Conservation (phyloP, 1,140 invertebrate genomes). For the Lethocerus indicus region DNA sequence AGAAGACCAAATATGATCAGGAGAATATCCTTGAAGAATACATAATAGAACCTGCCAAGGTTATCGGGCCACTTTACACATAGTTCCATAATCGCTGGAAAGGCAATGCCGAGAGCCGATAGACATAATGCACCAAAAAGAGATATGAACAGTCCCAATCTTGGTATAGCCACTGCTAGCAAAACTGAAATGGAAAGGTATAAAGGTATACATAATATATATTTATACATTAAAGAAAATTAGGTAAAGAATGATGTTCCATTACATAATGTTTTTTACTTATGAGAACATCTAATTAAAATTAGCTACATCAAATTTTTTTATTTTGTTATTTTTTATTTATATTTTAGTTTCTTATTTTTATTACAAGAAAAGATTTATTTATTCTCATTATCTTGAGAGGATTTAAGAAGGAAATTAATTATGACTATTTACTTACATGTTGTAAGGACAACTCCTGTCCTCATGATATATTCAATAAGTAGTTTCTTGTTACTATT, state of each 20-base stretch:
- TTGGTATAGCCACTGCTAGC: constrained; percentile 52
- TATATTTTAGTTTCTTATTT: neutral
- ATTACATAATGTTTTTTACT: neutral
- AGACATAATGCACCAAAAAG: constrained; percentile 67
- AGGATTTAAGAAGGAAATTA: no score
- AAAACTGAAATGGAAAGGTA: constrained; percentile 40
- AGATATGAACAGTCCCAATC: constrained; percentile 67
- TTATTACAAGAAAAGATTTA: neutral
- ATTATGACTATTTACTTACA: no score
- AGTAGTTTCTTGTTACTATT: constrained; percentile 27
- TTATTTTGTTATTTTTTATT: no score
- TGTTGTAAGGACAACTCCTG: constrained; percentile 45
- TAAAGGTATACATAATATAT: no score
- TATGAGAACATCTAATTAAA: constrained; percentile 4
- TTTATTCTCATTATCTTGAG: no score
- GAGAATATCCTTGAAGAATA: constrained; percentile 43
- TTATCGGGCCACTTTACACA: constrained; percentile 36
- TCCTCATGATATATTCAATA: constrained; percentile 44
- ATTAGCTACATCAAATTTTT: neutral
- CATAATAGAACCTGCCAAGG: constrained; percentile 25
- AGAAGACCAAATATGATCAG: constrained; percentile 47
- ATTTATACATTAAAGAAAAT: no score
- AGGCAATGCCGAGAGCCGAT: constrained; percentile 61
- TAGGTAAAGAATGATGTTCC: no score
- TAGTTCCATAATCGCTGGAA: constrained; percentile 67